A percentile compares a stretch with the other conserved stretches of the same genome.
Evolutionary conservation across 2,113 vertebrate species (phyloP).

Genomic region (Motacilla tschutschensis): DNA sequence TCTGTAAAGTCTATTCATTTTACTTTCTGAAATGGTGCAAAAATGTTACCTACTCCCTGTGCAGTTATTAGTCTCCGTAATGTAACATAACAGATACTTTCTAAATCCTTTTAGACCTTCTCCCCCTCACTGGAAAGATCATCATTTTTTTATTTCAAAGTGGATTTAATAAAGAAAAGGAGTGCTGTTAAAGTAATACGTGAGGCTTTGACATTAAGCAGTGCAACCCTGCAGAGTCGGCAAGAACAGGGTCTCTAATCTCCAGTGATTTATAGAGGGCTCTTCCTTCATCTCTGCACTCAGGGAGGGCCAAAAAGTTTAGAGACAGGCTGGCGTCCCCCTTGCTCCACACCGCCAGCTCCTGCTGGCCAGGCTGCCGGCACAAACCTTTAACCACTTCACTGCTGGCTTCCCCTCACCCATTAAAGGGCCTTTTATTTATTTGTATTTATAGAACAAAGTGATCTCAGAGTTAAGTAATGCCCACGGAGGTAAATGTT

Average conservation of each 20-base stretch:
- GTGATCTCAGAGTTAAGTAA: constrained; percentile 66
- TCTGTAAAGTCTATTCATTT: constrained; percentile 64
- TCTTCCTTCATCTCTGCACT: constrained; percentile 89
- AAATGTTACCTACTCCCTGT: constrained; percentile 79
- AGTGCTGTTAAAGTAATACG: constrained; percentile 90
- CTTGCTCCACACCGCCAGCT: constrained; percentile 79
- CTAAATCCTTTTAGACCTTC: constrained; percentile 84
- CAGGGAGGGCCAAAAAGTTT: constrained; percentile 90
- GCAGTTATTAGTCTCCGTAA: constrained; percentile 84
- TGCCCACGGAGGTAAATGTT: constrained; percentile 64
- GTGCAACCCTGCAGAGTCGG: constrained; percentile 85
- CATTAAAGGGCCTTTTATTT: constrained; percentile 60
- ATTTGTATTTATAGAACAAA: constrained; percentile 69
- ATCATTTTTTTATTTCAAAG: constrained; percentile 85
- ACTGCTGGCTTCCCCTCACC: constrained; percentile 50
- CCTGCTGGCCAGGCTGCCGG: constrained; percentile 75
- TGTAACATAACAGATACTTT: constrained; percentile 87
- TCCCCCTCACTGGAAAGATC: constrained; percentile 85
- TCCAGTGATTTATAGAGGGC: constrained; percentile 96
- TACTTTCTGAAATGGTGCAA: constrained; percentile 75
- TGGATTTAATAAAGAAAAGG: constrained; percentile 90
- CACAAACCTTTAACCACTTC: constrained; percentile 77
- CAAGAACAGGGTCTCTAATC: constrained; percentile 95
- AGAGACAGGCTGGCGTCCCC: constrained; percentile 97
- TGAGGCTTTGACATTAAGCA: constrained; percentile 96